A percentile compares a stretch with the other conserved stretches of the same genome.
Evolutionary conservation across 2,888 invertebrate genomes (phyloP).

Genomic region (Drosophila niveifrons): DNA sequence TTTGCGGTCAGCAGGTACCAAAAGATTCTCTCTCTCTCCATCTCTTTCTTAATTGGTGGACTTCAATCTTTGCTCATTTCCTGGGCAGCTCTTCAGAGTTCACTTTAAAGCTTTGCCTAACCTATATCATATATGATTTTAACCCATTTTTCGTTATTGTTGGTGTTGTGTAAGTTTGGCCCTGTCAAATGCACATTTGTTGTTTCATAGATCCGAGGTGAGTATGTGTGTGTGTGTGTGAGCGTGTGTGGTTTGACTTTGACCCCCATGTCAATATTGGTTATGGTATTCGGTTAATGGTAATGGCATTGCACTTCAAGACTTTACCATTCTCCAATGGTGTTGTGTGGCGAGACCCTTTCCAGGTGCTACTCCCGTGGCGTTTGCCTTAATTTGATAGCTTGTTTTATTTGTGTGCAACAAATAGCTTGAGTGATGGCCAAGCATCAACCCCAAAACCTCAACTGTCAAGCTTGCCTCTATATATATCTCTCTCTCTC

Average conservation of each 20-base stretch:
- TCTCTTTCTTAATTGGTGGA: neutral
- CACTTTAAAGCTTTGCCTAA: conserved; percentile 44
- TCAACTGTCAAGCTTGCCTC: conserved; percentile 21
- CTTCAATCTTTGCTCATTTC: conserved; percentile 12
- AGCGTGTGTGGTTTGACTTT: conserved; percentile 58
- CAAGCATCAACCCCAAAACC: conserved; percentile 39
- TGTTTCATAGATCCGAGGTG: conserved; percentile 41
- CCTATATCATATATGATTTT: conserved; percentile 43
- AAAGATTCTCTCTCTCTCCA: conserved; percentile 23
- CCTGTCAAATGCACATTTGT: conserved; percentile 73
- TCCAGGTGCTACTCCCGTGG: conserved; percentile 61
- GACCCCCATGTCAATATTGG: conserved; percentile 77
- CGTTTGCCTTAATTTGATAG: conserved; percentile 76
- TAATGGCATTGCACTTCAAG: conserved; percentile 50
- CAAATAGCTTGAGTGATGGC: conserved; percentile 70
- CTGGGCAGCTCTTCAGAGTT: conserved; percentile 9
- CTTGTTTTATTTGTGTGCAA: conserved; percentile 76
- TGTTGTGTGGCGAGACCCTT: conserved; percentile 11
- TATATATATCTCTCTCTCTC: neutral
- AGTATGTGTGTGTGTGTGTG: no score
- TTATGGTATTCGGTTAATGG: conserved; percentile 48
- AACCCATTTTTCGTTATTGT: conserved; percentile 42
- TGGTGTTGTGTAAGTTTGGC: conserved; percentile 31
- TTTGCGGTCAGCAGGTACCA: conserved; percentile 69
- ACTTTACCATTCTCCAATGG: conserved; percentile 47